Evolutionary conservation across 2,113 vertebrate species (phyloP).

Genomic region (Dipodomys merriami): DNA sequence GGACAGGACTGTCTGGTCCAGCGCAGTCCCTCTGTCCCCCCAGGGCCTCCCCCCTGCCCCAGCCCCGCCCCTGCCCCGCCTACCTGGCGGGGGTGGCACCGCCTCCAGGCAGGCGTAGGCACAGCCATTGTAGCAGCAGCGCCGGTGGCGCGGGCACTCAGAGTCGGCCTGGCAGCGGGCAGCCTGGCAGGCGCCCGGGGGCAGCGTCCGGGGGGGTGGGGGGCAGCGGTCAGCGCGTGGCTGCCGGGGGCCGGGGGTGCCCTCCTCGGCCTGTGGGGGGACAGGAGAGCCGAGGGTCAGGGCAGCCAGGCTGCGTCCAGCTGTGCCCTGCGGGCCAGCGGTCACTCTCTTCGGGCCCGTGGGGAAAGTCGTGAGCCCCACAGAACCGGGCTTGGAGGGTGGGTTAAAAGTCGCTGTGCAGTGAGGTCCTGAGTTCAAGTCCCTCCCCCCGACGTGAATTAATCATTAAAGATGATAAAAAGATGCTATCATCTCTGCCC

Average conservation of each 20-base stretch:
- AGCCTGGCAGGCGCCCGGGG: constrained; percentile 93
- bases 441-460: no score
- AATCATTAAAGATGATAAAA: no score
- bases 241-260: constrained; percentile 87
- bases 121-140: constrained; percentile 98
- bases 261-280: constrained; percentile 50
- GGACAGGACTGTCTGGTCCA: no score
- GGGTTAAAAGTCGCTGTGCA: rapidly evolving
- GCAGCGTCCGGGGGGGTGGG: constrained; percentile 92
- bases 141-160: constrained; percentile 91
- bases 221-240: constrained; percentile 94
- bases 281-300: not conserved
- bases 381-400: rapidly evolving
- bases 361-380: not conserved
- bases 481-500: no score
- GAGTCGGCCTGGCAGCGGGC: constrained; percentile 94
- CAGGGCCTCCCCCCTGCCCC: not conserved
- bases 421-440: no score
- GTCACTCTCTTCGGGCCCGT: not conserved
- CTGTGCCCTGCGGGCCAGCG: not conserved
- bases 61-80: rapidly evolving
- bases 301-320: no score
- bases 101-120: constrained; percentile 96
- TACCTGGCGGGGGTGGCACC: constrained; percentile 95
- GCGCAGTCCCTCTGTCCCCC: no score